Evolutionary conservation across 2,113 vertebrate genomes (phyloP).

Genomic region (Abramis brama): DNA sequence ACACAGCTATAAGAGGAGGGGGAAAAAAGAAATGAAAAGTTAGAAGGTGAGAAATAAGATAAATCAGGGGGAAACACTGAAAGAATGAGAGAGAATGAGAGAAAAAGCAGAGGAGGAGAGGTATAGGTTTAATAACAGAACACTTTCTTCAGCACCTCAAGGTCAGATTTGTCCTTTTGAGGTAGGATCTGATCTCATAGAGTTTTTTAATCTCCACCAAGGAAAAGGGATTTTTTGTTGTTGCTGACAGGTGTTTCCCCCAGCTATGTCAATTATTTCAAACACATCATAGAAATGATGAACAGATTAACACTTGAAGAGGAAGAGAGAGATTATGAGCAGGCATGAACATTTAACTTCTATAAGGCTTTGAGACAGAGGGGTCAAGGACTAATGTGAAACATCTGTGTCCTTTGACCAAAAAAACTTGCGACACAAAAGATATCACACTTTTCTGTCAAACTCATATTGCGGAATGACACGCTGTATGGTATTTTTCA

Average conservation of each 20-base stretch:
- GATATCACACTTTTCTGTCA: conserved; percentile 21
- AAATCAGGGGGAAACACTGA: background rate
- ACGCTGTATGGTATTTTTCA: conserved; percentile 33
- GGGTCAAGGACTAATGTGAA: conserved; percentile 33
- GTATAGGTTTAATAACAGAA: conserved; percentile 26
- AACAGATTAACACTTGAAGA: conserved; percentile 39
- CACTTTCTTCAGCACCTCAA: conserved; percentile 13
- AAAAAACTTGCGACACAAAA: conserved; percentile 31
- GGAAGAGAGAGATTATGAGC: conserved; percentile 8
- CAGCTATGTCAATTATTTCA: conserved; percentile 38
- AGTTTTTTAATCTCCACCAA: conserved; percentile 43
- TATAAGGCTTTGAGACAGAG: background rate
- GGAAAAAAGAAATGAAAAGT: background rate
- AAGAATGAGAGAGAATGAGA: background rate
- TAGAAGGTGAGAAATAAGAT: background rate
- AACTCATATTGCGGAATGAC: background rate
- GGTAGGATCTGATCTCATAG: conserved; percentile 36
- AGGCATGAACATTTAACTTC: conserved; percentile 10
- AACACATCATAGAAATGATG: conserved; percentile 43
- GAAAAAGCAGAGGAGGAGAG: background rate
- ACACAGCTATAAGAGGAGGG: background rate
- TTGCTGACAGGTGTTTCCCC: conserved; percentile 31
- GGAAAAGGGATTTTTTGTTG: conserved; percentile 32
- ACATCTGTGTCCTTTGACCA: conserved; percentile 48
- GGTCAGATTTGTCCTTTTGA: conserved; percentile 20